Evolutionary conservation across 2,113 vertebrate species (phyloP), one percentile per base, ranked within the genome.

Genomic region (Colossoma macropomum): DNA sequence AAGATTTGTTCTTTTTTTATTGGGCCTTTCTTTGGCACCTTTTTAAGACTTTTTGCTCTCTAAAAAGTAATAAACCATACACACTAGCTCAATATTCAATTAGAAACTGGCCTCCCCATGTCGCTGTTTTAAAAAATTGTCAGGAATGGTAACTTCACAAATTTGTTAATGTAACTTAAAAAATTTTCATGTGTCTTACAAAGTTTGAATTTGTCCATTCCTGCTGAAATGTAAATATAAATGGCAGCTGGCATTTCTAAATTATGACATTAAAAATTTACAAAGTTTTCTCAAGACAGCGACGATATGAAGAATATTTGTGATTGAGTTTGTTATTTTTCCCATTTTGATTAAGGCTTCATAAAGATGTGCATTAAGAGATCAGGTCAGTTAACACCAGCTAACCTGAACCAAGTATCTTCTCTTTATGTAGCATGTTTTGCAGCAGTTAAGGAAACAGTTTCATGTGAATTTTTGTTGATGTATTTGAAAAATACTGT

Each of bases 371-470:
- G 7, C 19, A 38, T 9, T 69, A 23, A 21, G 9, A 69, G 17
- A 19, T 34, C 8, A 1, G n/a, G 16, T 65, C n/a, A 60, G 52
- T 48, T 0, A 38, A 69, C 41, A 77, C 28, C 28, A 13, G 28
- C 1, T 27, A 48, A 62, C 41, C 66, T 32, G 27, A 77, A 48
- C 11, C 78, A 32, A 71, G 68, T 25, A 41, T 71, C 68, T 23
- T 25, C 28, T 45, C 21, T 41, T 54, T 30, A 68, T 84, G 80
- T 86, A 80, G 73, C 74, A 80, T 50, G 10, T 65, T 32, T 77
- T 68, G 27, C 34, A 83, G 60, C 76, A 59, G 28, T 23, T 15
- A 66, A 50, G 25, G 52, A 45, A 34, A 12, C 28, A 32, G 54
- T 3, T 79, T 45, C 9, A 45, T 45, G 56, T 77, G 34, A 73